Evolutionary conservation across 2,113 vertebrate species (phyloP).

Genomic region (Indicator maculatus): DNA sequence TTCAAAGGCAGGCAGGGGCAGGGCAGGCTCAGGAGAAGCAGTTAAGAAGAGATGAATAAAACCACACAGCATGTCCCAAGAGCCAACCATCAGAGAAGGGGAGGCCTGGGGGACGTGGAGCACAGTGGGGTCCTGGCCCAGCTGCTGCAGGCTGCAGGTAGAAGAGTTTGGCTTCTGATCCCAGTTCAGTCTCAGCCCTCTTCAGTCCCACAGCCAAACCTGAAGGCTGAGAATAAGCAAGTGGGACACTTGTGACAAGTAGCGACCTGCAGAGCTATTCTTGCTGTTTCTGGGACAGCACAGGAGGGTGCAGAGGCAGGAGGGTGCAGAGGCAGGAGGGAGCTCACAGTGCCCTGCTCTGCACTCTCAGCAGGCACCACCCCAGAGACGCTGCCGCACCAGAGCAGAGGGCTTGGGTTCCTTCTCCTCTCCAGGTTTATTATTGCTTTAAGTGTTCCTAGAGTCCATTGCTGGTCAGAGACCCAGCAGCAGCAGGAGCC

Average conservation of each 20-base stretch:
- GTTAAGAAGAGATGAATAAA: neutral
- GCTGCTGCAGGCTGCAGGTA: neutral
- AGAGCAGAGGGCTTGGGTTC: neutral
- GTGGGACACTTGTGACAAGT: neutral
- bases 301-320: neutral
- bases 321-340: neutral
- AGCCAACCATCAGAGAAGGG: neutral
- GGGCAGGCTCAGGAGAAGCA: neutral
- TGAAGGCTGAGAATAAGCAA: neutral
- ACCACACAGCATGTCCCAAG: neutral
- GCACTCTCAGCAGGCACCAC: neutral
- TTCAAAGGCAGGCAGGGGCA: neutral
- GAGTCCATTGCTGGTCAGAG: neutral
- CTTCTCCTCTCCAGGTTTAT: neutral
- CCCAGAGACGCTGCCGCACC: neutral
- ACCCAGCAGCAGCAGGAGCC: neutral
- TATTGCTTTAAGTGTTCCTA: neutral
- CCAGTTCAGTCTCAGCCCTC: neutral
- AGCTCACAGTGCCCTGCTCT: neutral
- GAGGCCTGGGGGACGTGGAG: neutral
- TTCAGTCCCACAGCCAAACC: neutral
- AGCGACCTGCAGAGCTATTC: neutral
- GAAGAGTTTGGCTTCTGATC: neutral
- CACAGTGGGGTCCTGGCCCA: neutral
- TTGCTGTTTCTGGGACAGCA: conserved; percentile 1